These are phyloP conservation scores for Misgurnus anguillicaudatus DNA, from an alignment of 2,113 vertebrate species.

Conservation along the genomic window DNA sequence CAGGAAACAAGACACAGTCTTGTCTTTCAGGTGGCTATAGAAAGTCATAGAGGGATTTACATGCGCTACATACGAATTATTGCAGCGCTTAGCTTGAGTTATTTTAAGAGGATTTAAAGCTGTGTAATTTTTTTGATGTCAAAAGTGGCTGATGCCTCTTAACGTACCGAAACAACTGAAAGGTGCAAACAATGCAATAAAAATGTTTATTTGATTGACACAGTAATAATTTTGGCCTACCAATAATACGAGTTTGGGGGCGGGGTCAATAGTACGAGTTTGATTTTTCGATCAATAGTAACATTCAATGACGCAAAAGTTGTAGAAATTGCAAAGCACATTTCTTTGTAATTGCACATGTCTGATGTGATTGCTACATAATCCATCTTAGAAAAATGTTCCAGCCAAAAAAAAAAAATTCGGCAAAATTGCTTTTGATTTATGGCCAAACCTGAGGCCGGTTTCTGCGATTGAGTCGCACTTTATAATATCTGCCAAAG, in stretches of 20 bases:
- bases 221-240: too few relatives aligned
- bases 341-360: not conserved
- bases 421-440: not conserved
- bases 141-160: too few relatives aligned
- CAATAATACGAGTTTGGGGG: too few relatives aligned
- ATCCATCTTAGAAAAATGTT: not conserved
- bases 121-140: too few relatives aligned
- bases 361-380: not conserved
- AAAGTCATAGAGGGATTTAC: not conserved
- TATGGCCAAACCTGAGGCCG: not conserved
- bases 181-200: too few relatives aligned
- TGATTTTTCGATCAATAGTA: too few relatives aligned
- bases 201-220: too few relatives aligned
- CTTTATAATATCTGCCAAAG: slow-evolving; percentile 1
- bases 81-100: not conserved
- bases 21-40: not conserved
- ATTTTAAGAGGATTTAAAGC: too few relatives aligned
- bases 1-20: not conserved
- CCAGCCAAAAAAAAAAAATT: too few relatives aligned
- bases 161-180: too few relatives aligned
- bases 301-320: too few relatives aligned
- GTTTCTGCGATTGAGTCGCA: not conserved
- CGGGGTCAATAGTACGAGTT: too few relatives aligned
- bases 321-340: not conserved
- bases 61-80: not conserved